Base-by-base conservation (phyloP, 2,888 invertebrate genomes). In the Lepetodrilus schrolli region DNA sequence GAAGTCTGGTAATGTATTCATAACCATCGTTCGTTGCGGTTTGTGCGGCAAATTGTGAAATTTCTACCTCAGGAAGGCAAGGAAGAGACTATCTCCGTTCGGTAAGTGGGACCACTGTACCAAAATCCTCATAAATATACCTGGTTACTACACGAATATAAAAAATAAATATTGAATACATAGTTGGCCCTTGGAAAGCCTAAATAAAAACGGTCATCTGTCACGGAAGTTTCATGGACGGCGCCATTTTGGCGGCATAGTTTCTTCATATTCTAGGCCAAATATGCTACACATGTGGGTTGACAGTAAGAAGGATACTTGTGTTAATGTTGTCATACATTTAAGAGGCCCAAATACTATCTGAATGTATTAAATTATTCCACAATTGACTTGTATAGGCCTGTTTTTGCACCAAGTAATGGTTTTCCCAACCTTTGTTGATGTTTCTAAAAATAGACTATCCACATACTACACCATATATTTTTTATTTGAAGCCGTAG, bases 11-110 rank as follows among this genome's bases (percentile, higher is more conserved):
- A 76, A 72, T 68, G 68, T 73, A 74, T 75, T 77, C 77, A 79
- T 74, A 70, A 75, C 80, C 78, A 80, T 71, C 73, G 76, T 80
- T 76, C 78, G 78, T 80, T 74, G 78, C 78, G 78, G 75, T 74
- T 78, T 73, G 70, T 80, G 80, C 80, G 78, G 78, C 74, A 80
- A 80, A 78, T 78, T 80, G 78, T 76, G 73, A 80, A 80, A 69
- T 73, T 70, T 26, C 68, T 72, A 49, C 58, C 65, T 58, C 76
- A 72, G 36, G 17, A 68, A 68, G 68, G 68, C 21, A 23, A 68
- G 68, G 38, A 43, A 68, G 38, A 23, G 23, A 23, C 21, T 30
- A 47, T 68, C 43, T 58, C 58, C 58, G 58, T 34, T 51, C 58
- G 58, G 58, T 58, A 58, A 58, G 58, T 58, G 58, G 17, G 30